Percentiles rank a stretch among this genome's conserved stretches.
Conservation (phyloP, 2,113 vertebrate species). For the Candoia aspera region DNA sequence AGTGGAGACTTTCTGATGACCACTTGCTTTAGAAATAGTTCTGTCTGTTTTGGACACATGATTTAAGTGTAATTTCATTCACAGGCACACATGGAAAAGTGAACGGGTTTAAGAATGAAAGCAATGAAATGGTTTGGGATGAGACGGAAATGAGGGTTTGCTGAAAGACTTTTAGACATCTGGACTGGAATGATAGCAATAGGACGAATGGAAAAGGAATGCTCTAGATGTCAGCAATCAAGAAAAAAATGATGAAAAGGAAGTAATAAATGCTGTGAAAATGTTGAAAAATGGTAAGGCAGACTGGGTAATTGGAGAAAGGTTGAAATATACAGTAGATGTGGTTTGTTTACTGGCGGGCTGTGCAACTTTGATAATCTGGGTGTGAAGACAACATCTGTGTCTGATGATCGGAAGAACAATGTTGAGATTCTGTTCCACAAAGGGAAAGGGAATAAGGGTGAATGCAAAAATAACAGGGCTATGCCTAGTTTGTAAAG, state of each 20-base stretch:
- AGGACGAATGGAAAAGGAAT: background rate
- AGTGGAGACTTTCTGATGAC: too few species aligned
- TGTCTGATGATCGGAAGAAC: background rate
- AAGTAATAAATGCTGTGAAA: background rate
- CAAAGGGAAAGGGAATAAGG: background rate
- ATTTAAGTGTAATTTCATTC: too few species aligned
- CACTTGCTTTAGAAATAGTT: too few species aligned
- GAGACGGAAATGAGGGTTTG: background rate
- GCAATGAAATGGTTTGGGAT: background rate
- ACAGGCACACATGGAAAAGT: too few species aligned
- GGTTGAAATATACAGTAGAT: background rate
- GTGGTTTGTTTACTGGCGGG: background rate
- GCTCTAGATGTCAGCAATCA: background rate
- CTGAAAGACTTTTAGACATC: background rate
- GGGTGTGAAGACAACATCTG: background rate
- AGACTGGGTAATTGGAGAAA: background rate
- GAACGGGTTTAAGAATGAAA: too few species aligned
- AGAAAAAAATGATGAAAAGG: background rate
- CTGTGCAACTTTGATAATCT: background rate
- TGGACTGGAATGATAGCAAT: background rate
- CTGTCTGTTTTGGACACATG: too few species aligned
- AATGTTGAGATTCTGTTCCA: background rate
- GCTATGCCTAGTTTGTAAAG: background rate
- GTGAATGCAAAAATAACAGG: background rate
- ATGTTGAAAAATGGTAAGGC: background rate